Evolutionary conservation across 92 coral and sea anemone species (phyloP), one percentile per base, ranked within the genome.

Genomic region (Palythoa grandis): DNA sequence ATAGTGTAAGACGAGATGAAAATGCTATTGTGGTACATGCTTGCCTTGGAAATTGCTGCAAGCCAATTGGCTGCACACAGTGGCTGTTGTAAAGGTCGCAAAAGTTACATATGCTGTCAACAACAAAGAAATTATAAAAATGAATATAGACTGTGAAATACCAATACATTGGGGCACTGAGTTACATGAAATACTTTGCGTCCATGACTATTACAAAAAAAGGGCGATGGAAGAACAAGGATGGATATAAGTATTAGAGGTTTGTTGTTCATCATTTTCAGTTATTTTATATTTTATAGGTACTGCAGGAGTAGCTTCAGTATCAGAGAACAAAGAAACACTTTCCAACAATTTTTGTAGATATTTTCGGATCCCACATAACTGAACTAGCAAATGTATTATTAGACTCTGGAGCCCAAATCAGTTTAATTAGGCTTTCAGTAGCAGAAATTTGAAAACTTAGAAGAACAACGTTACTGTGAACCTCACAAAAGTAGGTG

Each of bases 381-480:
- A 35, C 57, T 56, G 57, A 11, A 3, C 79, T 52, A 37, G 89
- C 92, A 19, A 93, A 93, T 68, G 57, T 93, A 1, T 53, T 90
- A 5, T 72, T 93, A 8, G 93, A 90, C 71, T 85, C 93, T 25
- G 95, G 92, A 7, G 93, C 93, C 37, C 93, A 93, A 79, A 79
- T 88, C 40, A 86, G 92, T 48, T 16, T 85, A 19, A 91, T 91
- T 67, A 82, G 94, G 57, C 37, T 43, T 29, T 67, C 56, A 43
- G 63, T 87, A 66, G 94, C 89, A 37, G 69, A 88, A 48, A 68
- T 53, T n/a, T 29, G 88, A 16, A 68, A 67, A 35, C 86, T 91
- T 37, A 77, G 23, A 91, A 89, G 40, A 87, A 72, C 57, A 85
- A 88, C 40, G 88, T 88, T 19, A 35, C 40, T 12, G 68, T 91